phyloP scores from a whole-genome alignment of 1,140 invertebrate species.

The Pseudomyrmex sp. region DNA sequence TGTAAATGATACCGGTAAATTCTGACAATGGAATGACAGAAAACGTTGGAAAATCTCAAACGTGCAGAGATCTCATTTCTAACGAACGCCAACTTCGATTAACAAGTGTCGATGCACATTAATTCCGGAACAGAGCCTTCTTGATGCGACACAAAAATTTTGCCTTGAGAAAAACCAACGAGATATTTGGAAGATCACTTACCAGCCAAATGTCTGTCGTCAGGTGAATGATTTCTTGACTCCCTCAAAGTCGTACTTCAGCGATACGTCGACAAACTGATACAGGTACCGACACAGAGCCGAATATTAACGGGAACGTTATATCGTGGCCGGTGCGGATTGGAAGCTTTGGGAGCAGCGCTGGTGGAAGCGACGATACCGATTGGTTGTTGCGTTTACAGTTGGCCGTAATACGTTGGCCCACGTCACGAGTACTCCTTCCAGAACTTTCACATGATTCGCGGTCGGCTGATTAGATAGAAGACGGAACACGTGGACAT shows the following conservation, averaged over 20 bases:
- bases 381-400: not conserved
- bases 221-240: not conserved
- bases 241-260: not conserved
- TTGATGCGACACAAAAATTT: too few relatives aligned
- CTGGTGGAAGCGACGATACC: not conserved
- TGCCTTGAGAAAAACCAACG: too few relatives aligned
- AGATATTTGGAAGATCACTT: too few relatives aligned
- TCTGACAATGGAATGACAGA: not conserved
- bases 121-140: too few relatives aligned
- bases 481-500: conserved; percentile 39
- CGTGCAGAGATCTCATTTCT: not conserved
- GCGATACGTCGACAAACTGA: conserved; percentile 34
- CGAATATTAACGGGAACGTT: conserved; percentile 51
- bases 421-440: conserved; percentile 27
- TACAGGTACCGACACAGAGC: not conserved
- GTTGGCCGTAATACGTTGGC: conserved; percentile 40
- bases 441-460: conserved; percentile 8
- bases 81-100: not conserved
- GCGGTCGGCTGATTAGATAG: conserved; percentile 26
- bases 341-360: not conserved
- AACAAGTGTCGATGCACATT: not conserved
- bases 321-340: conserved; percentile 39
- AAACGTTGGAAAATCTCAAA: not conserved
- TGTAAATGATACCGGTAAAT: not conserved
- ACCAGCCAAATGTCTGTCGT: not conserved